These are phyloP conservation scores for Eurystomus gularis DNA, from an alignment of 2,113 vertebrate genomes.

Conservation along the genomic window DNA sequence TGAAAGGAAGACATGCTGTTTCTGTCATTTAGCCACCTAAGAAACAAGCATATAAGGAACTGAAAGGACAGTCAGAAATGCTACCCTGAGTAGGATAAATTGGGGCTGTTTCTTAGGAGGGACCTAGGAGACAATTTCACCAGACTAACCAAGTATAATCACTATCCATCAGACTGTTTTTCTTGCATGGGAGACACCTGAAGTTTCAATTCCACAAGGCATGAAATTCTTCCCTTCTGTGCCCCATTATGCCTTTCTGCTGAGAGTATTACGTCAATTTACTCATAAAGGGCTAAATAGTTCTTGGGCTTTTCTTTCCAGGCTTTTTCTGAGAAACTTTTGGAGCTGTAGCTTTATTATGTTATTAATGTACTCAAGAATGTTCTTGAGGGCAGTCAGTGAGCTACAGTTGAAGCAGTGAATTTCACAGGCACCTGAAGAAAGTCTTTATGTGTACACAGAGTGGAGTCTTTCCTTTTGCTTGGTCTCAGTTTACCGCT, in stretches of 20 bases:
- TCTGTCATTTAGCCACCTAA: background rate
- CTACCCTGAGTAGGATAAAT: background rate
- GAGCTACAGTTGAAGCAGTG: background rate
- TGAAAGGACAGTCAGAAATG: background rate
- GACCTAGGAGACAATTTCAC: background rate
- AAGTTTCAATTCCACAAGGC: background rate
- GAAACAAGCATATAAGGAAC: background rate
- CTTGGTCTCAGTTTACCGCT: constrained; percentile 13
- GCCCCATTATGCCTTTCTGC: background rate
- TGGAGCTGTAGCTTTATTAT: background rate
- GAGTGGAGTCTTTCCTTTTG: background rate
- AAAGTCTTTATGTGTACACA: constrained; percentile 13
- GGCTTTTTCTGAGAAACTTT: background rate
- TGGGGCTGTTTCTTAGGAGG: background rate
- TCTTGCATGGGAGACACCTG: accelerated
- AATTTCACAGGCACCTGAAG: background rate
- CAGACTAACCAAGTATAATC: background rate
- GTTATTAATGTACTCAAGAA: background rate
- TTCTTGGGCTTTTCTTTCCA: background rate
- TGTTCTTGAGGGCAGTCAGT: background rate
- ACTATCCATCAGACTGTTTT: background rate
- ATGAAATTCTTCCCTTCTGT: background rate
- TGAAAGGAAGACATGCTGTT: background rate
- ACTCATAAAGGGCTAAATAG: background rate
- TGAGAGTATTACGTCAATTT: background rate